A percentile compares a stretch with the other conserved stretches of the same genome.
These are phyloP conservation scores for Megastigmus dorsalis DNA, from an alignment of 2,888 invertebrate species.

Conservation along the genomic window DNA sequence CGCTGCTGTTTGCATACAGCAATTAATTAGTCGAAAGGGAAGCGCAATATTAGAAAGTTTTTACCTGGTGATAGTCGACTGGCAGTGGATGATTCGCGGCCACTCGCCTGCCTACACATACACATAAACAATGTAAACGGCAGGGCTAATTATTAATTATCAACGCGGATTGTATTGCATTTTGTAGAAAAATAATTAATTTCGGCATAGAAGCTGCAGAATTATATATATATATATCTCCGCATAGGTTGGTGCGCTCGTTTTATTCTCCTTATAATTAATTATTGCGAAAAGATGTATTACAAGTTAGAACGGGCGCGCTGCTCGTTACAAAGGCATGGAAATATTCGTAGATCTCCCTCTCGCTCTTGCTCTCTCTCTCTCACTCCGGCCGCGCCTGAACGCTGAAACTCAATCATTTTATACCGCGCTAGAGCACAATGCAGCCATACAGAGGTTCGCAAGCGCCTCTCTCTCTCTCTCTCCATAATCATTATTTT, in stretches of 20 bases:
- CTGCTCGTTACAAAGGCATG: constrained; percentile 44
- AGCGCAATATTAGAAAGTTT: neutral
- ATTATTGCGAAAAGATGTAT: constrained; percentile 50
- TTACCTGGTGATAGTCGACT: too few relatives aligned
- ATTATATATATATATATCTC: too few relatives aligned
- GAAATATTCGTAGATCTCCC: constrained; percentile 50
- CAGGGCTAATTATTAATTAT: constrained; percentile 34
- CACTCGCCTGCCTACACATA: constrained; percentile 28
- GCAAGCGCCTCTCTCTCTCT: too few relatives aligned
- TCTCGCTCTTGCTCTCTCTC: too few relatives aligned
- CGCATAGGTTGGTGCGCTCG: neutral
- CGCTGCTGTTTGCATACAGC: too few relatives aligned
- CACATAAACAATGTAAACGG: neutral
- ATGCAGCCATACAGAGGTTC: constrained; percentile 31
- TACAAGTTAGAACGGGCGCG: constrained; percentile 50
- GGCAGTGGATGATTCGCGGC: too few relatives aligned
- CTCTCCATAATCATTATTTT: constrained; percentile 50
- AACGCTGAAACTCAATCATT: constrained; percentile 53
- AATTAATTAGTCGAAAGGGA: constrained; percentile 13
- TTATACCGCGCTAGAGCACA: constrained; percentile 34
- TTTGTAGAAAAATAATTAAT: constrained; percentile 42
- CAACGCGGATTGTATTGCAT: constrained; percentile 1
- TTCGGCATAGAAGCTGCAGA: too few relatives aligned
- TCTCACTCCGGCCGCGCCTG: too few relatives aligned
- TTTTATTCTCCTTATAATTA: constrained; percentile 48